These are phyloP conservation scores for Julus scandinavius DNA, from an alignment of 2,888 invertebrate species.

Conservation along the genomic window DNA sequence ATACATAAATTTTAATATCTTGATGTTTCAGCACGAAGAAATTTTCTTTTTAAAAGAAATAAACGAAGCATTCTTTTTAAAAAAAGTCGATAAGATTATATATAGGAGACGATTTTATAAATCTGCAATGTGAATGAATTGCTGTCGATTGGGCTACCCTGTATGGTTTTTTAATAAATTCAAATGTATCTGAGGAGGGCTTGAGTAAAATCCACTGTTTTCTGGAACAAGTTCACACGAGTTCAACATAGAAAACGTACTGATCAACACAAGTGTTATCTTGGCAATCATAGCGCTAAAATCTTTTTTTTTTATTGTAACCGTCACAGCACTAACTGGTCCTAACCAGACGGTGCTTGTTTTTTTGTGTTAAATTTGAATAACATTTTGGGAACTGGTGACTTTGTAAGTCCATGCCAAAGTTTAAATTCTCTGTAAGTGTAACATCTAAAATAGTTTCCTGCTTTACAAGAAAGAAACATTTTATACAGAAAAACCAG, in stretches of 20 bases:
- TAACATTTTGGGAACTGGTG: no score
- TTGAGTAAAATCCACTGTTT: slow-evolving; percentile 45
- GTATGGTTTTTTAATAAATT: slow-evolving; percentile 33
- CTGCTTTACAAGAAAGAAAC: no score
- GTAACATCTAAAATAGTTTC: no score
- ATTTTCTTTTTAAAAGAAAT: slow-evolving; percentile 31
- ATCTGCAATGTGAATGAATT: slow-evolving; percentile 34
- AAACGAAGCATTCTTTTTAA: background rate
- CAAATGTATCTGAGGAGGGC: slow-evolving; percentile 13
- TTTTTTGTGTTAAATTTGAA: no score
- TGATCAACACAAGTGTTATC: background rate
- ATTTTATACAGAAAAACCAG: no score
- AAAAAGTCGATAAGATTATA: background rate
- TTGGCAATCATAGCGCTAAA: background rate
- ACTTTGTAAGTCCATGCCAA: no score
- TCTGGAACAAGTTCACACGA: slow-evolving; percentile 26
- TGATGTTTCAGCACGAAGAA: background rate
- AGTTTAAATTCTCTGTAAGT: no score
- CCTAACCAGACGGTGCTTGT: no score
- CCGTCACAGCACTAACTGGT: no score
- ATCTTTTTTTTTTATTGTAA: background rate
- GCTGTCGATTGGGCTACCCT: slow-evolving; percentile 32
- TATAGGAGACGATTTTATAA: background rate
- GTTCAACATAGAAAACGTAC: background rate
- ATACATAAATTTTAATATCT: background rate